Evolutionary conservation across 2,888 invertebrate genomes (phyloP), one percentile per base, ranked within the genome.

Genomic region (Pseudococcus jackbeardsleyi): DNA sequence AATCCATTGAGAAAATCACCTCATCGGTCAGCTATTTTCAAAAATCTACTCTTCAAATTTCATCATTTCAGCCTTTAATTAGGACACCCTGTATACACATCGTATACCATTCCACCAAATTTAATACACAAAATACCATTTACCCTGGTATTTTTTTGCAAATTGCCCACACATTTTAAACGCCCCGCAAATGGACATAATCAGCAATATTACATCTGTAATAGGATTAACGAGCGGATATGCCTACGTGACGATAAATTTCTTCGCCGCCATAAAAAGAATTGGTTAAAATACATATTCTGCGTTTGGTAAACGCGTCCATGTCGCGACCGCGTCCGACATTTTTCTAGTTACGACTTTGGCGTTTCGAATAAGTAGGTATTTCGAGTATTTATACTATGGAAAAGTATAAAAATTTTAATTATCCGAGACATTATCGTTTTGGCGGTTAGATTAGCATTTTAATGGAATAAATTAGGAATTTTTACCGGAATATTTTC

Each of bases 381-480:
- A 68, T 68, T 68, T 26, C 68, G 26, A 68, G 22, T 68, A 68
- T 68, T 68, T 77, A 77, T 39, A 42, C 42, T 42, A 42, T 77
- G 77, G 77, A 77, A 42, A 77, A 77, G 42, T 77, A 72, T 42
- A 77, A 77, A 54, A 77, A 77, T 77, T 77, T 77, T 77, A 77
- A 77, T 77, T 77, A 77, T 77, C 77, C 77, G 77, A 77, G 77
- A 39, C 77, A 77, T 42, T 42, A 77, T 39, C 77, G 77, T 77
- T 68, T 77, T 77, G 7, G 33, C n/a, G 77, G 77, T 42, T 39
- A 39, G 39, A 77, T 77, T 77, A 77, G 77, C 77, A 77, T 77
- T 77, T 77, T 77, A 77, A 77, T 77, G 77, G 77, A 77, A 77
- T 77, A 77, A 77, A 77, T 77, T 77, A 42, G 5, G 77, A 77